Conservation (phyloP, 2,888 invertebrate genomes). For the Glaucopsyche alexis region DNA sequence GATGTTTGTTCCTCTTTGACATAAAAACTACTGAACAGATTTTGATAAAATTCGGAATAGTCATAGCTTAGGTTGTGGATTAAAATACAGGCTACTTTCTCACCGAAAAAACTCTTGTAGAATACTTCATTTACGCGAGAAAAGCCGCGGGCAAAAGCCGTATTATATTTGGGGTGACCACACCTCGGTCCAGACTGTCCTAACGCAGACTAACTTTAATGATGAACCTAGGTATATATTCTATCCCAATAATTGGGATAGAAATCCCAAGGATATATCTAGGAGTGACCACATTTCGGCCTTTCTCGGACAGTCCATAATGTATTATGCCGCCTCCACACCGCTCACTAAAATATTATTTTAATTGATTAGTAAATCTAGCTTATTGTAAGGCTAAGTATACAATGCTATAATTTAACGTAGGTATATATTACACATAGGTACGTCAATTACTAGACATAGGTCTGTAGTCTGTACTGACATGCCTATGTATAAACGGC, state of each 20-base stretch:
- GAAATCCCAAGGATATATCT: constrained; percentile 8
- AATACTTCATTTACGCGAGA: too few species aligned
- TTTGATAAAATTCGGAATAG: too few species aligned
- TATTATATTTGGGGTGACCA: not conserved
- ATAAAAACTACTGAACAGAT: too few species aligned
- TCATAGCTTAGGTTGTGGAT: too few species aligned
- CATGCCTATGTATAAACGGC: too few species aligned
- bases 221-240: not conserved
- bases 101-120: too few species aligned
- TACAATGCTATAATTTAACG: not conserved
- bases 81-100: too few species aligned
- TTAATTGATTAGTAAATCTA: constrained; percentile 52
- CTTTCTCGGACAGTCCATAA: constrained; percentile 30
- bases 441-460: too few species aligned
- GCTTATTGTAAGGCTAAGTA: constrained; percentile 37
- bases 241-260: not conserved
- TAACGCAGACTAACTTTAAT: not conserved
- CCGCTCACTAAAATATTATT: constrained; percentile 53
- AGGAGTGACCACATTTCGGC: constrained; percentile 12
- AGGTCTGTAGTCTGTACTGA: too few species aligned
- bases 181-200: not conserved
- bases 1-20: too few species aligned
- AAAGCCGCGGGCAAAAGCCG: too few species aligned
- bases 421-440: too few species aligned
- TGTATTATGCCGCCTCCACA: constrained; percentile 39